Base-by-base conservation (phyloP, 2,113 vertebrate species). In the Plotosus lineatus region DNA sequence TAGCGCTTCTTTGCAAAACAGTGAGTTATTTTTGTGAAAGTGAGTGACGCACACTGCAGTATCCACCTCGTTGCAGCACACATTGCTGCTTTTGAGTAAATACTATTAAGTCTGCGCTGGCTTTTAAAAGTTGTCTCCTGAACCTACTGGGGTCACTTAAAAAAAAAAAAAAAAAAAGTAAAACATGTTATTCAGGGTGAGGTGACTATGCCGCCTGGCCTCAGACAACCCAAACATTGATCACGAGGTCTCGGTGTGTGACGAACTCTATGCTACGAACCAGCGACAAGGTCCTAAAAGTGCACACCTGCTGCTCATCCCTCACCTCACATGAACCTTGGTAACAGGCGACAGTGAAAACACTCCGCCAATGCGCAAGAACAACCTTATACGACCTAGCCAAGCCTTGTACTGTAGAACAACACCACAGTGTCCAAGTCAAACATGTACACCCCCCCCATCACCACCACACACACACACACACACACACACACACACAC, bases 271-370 rank as follows among this genome's bases (percentile, higher is more conserved):
- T 8, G 51, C 53, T 46, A 33, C 21, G 36, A 56, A 28, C 6
- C 10, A 79, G 63, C 42, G n/a, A 28, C 38, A 40, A 46, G 40
- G 48, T 48, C 68, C 48, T 40, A 53, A 38, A 66, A 36, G 40
- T 36, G 60, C 31, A 51, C 46, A n/a, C 77, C 77, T 78, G 60
- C 77, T 56, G 40, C 58, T 69, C n/a, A n/a, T n/a, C 74, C 36
- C 60, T 82, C 61, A 82, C 80, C 84, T 85, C 63, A 50, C 11
- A 81, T 82, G 84, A 80, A 82, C 79, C 68, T 14, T 58, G 17
- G 46, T 76, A 51, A 61, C 69, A 55, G 63, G 79, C 79, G 38
- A 3, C 50, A 74, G 75, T 21, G 26, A 81, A 72, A 68, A 77
- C 74, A 69, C 51, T 33, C 65, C 10, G 17, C 51, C 55, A 17